A percentile compares a stretch with the other conserved stretches of the same genome.
Conservation (phyloP, 2,888 invertebrate species). For the Mallateleia sp. region DNA sequence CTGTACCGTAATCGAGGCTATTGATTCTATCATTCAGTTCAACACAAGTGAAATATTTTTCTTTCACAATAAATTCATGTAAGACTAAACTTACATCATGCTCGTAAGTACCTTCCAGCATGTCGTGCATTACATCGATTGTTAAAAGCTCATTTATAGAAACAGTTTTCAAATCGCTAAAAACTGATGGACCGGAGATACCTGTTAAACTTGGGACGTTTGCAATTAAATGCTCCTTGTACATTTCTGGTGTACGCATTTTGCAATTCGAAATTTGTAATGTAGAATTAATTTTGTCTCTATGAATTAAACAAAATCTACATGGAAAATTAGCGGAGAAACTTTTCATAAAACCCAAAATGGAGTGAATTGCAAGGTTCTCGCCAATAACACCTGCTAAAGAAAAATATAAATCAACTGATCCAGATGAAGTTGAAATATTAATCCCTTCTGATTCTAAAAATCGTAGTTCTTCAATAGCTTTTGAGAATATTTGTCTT, state of each 20-base stretch:
- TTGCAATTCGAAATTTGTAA: conserved; percentile 1
- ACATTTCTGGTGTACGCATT: not conserved
- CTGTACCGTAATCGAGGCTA: conserved; percentile 41
- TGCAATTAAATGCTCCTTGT: too few relatives aligned
- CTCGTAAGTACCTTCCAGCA: conserved; percentile 70
- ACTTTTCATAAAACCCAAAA: conserved; percentile 69
- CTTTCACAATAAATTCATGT: conserved; percentile 64
- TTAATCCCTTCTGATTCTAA: conserved; percentile 34
- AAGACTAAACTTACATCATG: conserved; percentile 77
- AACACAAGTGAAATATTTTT: conserved; percentile 64
- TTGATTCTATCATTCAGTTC: conserved; percentile 58
- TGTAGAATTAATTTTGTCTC: not conserved
- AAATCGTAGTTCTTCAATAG: conserved; percentile 1
- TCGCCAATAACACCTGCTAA: conserved; percentile 66
- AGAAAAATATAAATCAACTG: conserved; percentile 23
- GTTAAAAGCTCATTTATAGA: conserved; percentile 38
- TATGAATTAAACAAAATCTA: conserved; percentile 13
- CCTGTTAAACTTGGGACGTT: too few relatives aligned
- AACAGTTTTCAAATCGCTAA: conserved; percentile 19
- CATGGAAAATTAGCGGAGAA: conserved; percentile 68
- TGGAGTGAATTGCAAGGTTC: conserved; percentile 67
- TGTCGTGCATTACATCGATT: conserved; percentile 69
- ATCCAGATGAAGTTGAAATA: too few relatives aligned
- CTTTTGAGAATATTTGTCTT: conserved; percentile 2
- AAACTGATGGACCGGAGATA: conserved; percentile 54